These are phyloP conservation scores for Cryptotermes secundus DNA, from an alignment of 1,140 invertebrate genomes.

Conservation along the genomic window DNA sequence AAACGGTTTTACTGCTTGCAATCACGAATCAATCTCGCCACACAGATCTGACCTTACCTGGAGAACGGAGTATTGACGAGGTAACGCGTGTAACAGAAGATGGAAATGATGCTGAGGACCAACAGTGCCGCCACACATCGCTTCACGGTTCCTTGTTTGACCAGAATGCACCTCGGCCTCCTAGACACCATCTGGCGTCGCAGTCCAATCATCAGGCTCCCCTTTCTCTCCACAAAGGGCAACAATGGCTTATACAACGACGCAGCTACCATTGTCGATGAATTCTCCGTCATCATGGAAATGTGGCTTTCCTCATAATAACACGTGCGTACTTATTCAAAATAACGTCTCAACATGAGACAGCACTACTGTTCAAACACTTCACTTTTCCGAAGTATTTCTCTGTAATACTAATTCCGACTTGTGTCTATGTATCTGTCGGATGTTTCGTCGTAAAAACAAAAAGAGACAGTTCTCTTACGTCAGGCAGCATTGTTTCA, in stretches of 20 bases:
- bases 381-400: background rate
- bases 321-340: background rate
- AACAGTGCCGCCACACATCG: constrained; percentile 67
- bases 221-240: background rate
- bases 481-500: background rate
- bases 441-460: background rate
- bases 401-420: background rate
- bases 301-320: background rate
- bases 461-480: background rate
- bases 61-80: constrained; percentile 67
- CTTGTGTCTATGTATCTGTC: background rate
- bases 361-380: background rate
- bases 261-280: background rate
- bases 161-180: constrained; percentile 32
- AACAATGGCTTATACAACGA: background rate
- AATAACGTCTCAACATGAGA: background rate
- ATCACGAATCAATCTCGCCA: no score
- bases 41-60: constrained; percentile 43
- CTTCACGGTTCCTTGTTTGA: constrained; percentile 68
- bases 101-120: constrained; percentile 65
- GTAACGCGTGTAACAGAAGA: constrained; percentile 73
- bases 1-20: no score
- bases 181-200: background rate
- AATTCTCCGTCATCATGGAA: background rate
- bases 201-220: background rate